A percentile compares a stretch with the other conserved stretches of the same genome.
Conservation (phyloP, 1,140 invertebrate species). For the Drosophila nasuta region DNA sequence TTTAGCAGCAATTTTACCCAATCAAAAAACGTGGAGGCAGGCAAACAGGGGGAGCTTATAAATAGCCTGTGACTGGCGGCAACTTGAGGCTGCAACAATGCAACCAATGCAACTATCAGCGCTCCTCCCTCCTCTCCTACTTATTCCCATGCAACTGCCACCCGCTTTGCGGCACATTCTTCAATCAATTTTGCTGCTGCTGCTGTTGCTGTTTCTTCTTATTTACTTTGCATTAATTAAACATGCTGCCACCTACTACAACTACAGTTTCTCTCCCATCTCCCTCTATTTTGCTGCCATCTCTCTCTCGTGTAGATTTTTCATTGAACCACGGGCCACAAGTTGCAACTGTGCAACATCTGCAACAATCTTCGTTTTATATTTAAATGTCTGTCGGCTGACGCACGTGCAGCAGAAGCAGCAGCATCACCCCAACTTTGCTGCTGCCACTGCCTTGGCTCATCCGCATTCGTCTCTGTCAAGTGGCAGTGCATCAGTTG, state of each 20-base stretch:
- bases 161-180: slow-evolving; percentile 68
- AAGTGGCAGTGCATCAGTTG: slow-evolving; percentile 75
- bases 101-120: slow-evolving; percentile 20
- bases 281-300: slow-evolving; percentile 4
- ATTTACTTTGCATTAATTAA: slow-evolving; percentile 83
- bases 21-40: slow-evolving; percentile 57
- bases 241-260: slow-evolving; percentile 75
- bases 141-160: slow-evolving; percentile 35
- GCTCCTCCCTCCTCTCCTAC: neutral
- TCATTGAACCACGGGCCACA: slow-evolving; percentile 41
- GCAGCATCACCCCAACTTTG: neutral
- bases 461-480: slow-evolving; percentile 77
- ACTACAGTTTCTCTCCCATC: slow-evolving; percentile 25
- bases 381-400: slow-evolving; percentile 78
- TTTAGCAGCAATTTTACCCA: slow-evolving; percentile 75
- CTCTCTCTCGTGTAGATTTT: slow-evolving; percentile 59
- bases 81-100: slow-evolving; percentile 56
- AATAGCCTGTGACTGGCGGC: slow-evolving; percentile 61
- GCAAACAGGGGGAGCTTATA: slow-evolving; percentile 55
- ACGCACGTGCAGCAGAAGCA: slow-evolving; percentile 71
- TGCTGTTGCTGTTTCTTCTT: slow-evolving; percentile 60
- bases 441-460: neutral
- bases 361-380: slow-evolving; percentile 78
- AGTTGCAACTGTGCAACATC: slow-evolving; percentile 52
- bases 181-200: slow-evolving; percentile 75